phyloP scores from a whole-genome alignment of 2,113 vertebrate species.

The Bubalus kerabau region DNA sequence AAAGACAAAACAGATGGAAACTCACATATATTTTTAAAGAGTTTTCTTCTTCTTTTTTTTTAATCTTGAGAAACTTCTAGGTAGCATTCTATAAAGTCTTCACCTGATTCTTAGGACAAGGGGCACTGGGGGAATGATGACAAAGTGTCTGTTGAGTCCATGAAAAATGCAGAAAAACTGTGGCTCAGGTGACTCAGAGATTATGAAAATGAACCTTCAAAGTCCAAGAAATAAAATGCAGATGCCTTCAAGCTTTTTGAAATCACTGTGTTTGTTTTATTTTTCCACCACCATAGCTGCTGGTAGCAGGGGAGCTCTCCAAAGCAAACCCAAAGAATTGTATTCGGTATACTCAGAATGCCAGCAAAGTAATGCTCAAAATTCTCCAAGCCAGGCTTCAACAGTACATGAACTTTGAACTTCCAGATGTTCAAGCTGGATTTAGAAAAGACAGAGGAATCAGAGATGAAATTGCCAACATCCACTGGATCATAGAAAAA shows the following conservation, averaged over 20 bases:
- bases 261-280: background rate
- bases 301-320: background rate
- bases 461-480: background rate
- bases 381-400: background rate
- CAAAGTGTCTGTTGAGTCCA: background rate
- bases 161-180: background rate
- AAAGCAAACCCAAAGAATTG: background rate
- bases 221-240: background rate
- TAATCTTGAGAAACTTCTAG: background rate
- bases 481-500: background rate
- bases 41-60: too few relatives aligned
- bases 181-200: background rate
- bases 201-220: background rate
- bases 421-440: background rate
- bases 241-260: background rate
- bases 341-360: background rate
- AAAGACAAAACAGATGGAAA: background rate
- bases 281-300: background rate
- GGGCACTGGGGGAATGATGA: fast-evolving
- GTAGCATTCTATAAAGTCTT: background rate
- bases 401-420: background rate
- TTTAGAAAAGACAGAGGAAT: background rate
- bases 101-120: background rate
- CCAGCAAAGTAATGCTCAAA: background rate
- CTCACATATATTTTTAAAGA: background rate